phyloP scores from a whole-genome alignment of 2,888 invertebrate genomes.

The Amphipoea lucens region DNA sequence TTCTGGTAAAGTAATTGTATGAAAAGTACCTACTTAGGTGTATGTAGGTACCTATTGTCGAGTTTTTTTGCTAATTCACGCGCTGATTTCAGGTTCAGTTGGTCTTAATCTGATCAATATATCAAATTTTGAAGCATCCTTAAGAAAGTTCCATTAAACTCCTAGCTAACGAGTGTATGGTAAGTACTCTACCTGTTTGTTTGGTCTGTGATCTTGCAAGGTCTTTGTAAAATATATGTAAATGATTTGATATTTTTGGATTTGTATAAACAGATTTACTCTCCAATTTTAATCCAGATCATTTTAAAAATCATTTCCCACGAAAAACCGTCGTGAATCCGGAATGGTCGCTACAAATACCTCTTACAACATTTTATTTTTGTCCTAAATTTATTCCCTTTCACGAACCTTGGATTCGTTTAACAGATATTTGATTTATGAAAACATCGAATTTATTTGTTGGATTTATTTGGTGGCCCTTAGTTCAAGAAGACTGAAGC shows the following conservation, averaged over 20 bases:
- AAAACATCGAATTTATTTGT: constrained; percentile 48
- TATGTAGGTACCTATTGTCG: background rate
- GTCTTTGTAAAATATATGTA: background rate
- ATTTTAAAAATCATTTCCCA: background rate
- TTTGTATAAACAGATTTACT: background rate
- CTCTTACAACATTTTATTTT: constrained; percentile 35
- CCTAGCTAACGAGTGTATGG: background rate
- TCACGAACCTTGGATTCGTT: constrained; percentile 41
- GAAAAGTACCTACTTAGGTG: constrained; percentile 1
- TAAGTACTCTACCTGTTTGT: background rate
- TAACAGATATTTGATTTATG: constrained; percentile 50
- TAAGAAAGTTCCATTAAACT: background rate
- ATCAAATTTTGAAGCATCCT: background rate
- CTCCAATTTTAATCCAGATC: background rate
- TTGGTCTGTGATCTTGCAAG: background rate
- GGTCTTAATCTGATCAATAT: background rate
- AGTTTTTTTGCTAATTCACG: constrained; percentile 15
- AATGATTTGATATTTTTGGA: background rate
- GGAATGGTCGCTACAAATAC: constrained; percentile 11
- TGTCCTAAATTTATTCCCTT: constrained; percentile 37
- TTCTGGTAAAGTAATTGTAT: constrained; percentile 24
- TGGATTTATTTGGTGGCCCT: constrained; percentile 30
- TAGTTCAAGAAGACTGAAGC: constrained; percentile 39
- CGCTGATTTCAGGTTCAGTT: background rate
- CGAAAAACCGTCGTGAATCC: background rate